Percentiles rank a stretch among this genome's conserved stretches.
These are phyloP conservation scores for Papilio demoleus DNA, from an alignment of 2,888 invertebrate genomes.

Conservation along the genomic window DNA sequence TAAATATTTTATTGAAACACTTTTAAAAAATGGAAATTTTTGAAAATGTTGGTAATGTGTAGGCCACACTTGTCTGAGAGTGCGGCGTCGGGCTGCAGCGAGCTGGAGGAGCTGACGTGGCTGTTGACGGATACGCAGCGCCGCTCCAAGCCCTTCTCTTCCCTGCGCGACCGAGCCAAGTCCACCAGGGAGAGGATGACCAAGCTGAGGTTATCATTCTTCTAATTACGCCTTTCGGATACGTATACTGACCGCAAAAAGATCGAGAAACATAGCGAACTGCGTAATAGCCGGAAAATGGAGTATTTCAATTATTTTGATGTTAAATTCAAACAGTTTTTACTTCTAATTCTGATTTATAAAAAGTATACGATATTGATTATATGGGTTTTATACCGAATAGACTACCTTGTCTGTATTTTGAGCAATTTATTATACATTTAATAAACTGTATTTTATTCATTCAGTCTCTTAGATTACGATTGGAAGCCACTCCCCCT, in stretches of 20 bases:
- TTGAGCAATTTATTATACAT: neutral
- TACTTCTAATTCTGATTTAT: too few species aligned
- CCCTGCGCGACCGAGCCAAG: conserved; percentile 75
- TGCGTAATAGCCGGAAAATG: too few species aligned
- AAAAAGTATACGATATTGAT: too few species aligned
- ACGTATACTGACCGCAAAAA: too few species aligned
- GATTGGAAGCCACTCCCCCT: conserved; percentile 77
- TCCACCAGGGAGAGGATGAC: conserved; percentile 68
- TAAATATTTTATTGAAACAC: neutral
- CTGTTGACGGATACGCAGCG: conserved; percentile 88
- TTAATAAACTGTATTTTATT: conserved; percentile 5
- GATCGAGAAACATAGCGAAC: too few species aligned
- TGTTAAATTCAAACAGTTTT: too few species aligned
- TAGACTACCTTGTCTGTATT: too few species aligned
- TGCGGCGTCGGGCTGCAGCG: conserved; percentile 82
- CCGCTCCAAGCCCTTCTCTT: conserved; percentile 86
- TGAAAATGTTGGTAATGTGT: conserved; percentile 5
- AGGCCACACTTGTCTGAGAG: conserved; percentile 87
- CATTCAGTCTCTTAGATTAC: conserved; percentile 69
- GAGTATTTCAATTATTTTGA: too few species aligned
- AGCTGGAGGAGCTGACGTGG: conserved; percentile 85
- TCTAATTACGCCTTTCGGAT: too few species aligned
- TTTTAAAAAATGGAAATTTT: too few species aligned
- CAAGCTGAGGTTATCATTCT: conserved; percentile 77
- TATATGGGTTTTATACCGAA: too few species aligned